Base-by-base conservation (phyloP, 2,888 invertebrate genomes). In the Palloptera scutellata region DNA sequence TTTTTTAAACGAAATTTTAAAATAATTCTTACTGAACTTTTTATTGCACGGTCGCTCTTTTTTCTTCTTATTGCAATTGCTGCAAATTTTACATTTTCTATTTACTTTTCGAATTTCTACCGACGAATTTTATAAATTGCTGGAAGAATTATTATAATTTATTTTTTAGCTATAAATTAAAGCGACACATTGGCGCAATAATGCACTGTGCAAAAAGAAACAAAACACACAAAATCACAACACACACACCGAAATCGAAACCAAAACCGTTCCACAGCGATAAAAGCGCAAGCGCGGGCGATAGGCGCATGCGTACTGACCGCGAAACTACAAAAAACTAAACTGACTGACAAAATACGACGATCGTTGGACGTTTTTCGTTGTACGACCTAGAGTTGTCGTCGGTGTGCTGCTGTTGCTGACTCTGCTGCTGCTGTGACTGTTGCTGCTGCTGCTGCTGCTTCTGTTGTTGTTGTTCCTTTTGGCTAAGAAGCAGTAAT, bases 321-420 rank as follows among this genome's bases (percentile, higher is more conserved):
- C 30, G 30, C 30, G 30, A 30, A 30, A 30, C 30, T 6, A 30
- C 30, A 30, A 30, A 30, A 30, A 30, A 30, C 30, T 30, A 30
- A 30, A 30, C 30, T 30, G 30, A 30, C 30, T 30, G 30, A 30
- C 30, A 30, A 30, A 30, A 30, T 30, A 30, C 30, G 6, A 30
- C 30, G 30, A 4, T 30, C 30, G 30, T 30, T 30, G 6, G 30
- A 30, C 30, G 30, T 30, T 30, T 30, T 30, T 30, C 30, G 30
- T 30, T 30, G 30, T 4, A 4, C 61, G 73, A 64, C 69, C 67
- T 68, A 71, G 64, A 68, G 74, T 73, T 71, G 70, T 70, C 72
- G 68, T 72, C 71, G 72, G 73, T 73, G 57, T 71, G 72, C 67
- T 72, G 71, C 41, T 61, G 57, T 53, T 61, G 66, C 41, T 69